Percentiles rank a stretch among this genome's conserved stretches.
phyloP scores from a whole-genome alignment of 1,140 invertebrate genomes.

The Meloidogyne exigua region DNA sequence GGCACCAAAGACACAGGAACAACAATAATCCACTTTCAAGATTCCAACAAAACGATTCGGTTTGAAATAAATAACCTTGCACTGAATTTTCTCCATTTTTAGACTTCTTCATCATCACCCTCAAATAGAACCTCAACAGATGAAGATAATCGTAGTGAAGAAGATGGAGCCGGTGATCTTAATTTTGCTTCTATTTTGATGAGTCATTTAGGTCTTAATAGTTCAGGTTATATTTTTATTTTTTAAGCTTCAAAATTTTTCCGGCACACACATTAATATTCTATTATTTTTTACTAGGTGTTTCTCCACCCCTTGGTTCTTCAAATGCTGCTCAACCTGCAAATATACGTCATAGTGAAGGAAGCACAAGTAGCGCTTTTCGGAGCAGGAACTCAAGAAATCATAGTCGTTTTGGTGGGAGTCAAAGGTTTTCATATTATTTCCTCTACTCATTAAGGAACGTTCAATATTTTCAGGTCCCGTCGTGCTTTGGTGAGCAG shows the following conservation, averaged over 20 bases:
- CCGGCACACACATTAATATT: not conserved
- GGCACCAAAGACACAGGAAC: slow-evolving; percentile 6
- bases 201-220: not conserved
- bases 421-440: not conserved
- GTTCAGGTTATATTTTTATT: not conserved
- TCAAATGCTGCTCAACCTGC: not conserved
- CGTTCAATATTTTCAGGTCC: not conserved
- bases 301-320: not conserved
- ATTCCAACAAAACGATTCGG: slow-evolving; percentile 18
- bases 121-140: not conserved
- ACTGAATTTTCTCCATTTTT: not conserved
- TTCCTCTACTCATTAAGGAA: too few relatives aligned
- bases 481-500: not conserved
- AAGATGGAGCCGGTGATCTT: slow-evolving; percentile 2
- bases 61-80: not conserved
- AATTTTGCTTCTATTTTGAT: slow-evolving; percentile 9
- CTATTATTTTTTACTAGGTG: not conserved
- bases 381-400: not conserved
- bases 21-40: not conserved
- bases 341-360: not conserved
- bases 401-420: not conserved
- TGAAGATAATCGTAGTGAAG: not conserved
- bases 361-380: not conserved
- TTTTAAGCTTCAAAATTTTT: not conserved
- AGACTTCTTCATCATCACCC: slow-evolving; percentile 5